Percentiles rank a stretch among this genome's conserved stretches.
Conservation (phyloP, 2,113 vertebrate genomes). For the Anhinga rufa region DNA sequence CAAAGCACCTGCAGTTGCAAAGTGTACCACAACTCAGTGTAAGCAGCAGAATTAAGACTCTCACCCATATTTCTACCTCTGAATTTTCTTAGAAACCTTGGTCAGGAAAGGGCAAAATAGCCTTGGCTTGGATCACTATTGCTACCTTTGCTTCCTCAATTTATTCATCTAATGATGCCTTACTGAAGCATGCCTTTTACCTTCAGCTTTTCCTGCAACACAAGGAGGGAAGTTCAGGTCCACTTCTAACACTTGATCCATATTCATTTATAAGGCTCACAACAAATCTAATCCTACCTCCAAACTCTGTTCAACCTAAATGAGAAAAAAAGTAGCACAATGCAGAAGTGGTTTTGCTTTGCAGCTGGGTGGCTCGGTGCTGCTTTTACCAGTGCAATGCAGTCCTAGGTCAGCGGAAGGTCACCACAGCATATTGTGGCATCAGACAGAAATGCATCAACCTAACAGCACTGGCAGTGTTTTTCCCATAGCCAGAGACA, state of each 20-base stretch:
- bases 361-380: neutral
- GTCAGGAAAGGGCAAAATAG: neutral
- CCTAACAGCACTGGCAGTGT: accelerated
- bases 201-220: neutral
- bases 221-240: neutral
- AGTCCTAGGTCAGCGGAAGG: neutral
- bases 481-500: neutral
- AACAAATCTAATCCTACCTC: neutral
- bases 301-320: neutral
- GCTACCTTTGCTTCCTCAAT: neutral
- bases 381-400: neutral
- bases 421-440: neutral
- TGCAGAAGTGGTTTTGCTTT: neutral
- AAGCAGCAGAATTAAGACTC: neutral
- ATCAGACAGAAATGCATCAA: neutral
- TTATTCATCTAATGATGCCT: neutral
- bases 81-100: neutral
- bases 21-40: neutral
- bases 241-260: neutral
- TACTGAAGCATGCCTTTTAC: neutral
- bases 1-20: neutral
- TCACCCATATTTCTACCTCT: neutral
- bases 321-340: neutral
- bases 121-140: neutral
- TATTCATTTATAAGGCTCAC: neutral